Percentiles rank a stretch among this genome's conserved stretches.
These are phyloP conservation scores for Menidia beryllina DNA, from an alignment of 2,113 vertebrate genomes.

Conservation along the genomic window DNA sequence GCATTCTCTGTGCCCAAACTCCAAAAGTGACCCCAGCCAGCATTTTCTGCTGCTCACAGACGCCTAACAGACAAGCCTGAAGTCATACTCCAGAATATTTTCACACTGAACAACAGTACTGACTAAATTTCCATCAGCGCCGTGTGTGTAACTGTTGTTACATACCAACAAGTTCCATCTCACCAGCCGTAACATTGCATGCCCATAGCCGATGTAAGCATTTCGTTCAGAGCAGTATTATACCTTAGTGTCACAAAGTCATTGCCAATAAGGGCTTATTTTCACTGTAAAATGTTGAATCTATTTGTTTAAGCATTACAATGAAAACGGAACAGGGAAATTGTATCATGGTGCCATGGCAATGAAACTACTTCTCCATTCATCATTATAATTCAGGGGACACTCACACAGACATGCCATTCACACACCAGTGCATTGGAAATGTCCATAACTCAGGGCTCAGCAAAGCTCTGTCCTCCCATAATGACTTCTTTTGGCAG, in stretches of 20 bases:
- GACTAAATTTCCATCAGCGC: neutral
- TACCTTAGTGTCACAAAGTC: neutral
- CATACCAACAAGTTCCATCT: neutral
- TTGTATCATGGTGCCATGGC: neutral
- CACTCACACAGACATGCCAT: neutral
- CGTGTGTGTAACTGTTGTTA: neutral
- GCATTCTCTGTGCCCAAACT: neutral
- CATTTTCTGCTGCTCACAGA: neutral
- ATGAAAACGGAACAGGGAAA: neutral
- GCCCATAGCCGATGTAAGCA: neutral
- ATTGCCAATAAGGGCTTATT: neutral
- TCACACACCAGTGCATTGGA: neutral
- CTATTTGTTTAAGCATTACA: no score
- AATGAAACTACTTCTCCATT: neutral
- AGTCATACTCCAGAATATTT: neutral
- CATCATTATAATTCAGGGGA: neutral
- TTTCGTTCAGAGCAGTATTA: neutral
- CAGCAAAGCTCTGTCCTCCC: conserved; percentile 12
- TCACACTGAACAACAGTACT: neutral
- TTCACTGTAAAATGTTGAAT: neutral
- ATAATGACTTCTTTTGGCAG: conserved; percentile 21
- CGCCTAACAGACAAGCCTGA: neutral
- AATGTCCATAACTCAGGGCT: conserved; percentile 24
- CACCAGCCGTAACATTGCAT: neutral
- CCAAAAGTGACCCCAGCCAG: neutral